phyloP scores from a whole-genome alignment of 2,113 vertebrate genomes.

The Chloropsis cyanopogon region DNA sequence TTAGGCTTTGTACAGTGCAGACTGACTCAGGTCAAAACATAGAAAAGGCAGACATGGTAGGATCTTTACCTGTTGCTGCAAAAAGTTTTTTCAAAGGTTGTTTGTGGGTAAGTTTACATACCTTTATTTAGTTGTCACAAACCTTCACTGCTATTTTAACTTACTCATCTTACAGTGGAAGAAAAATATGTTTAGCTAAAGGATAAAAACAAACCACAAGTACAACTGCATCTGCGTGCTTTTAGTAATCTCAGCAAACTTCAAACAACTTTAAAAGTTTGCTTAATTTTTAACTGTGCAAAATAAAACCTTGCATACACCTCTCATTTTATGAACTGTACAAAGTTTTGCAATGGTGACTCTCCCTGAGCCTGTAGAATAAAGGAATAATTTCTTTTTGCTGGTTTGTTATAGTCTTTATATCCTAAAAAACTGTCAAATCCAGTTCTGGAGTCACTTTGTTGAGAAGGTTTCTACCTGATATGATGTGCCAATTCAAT shows the following conservation, averaged over 20 bases:
- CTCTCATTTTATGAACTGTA: background rate
- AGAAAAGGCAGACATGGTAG: conserved; percentile 47
- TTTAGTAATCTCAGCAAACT: background rate
- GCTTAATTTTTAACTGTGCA: background rate
- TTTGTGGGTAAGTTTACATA: conserved; percentile 43
- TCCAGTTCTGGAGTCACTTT: background rate
- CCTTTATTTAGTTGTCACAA: conserved; percentile 18
- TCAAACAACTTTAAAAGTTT: background rate
- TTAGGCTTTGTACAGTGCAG: conserved; percentile 29
- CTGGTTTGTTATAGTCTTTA: background rate
- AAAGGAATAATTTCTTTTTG: background rate
- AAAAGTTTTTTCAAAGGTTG: conserved; percentile 3
- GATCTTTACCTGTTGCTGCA: conserved; percentile 50
- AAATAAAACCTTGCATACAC: background rate
- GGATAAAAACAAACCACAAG: conserved; percentile 39
- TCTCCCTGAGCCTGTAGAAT: background rate
- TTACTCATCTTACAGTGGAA: background rate
- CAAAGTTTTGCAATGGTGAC: background rate
- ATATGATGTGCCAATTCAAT: background rate
- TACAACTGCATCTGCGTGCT: background rate
- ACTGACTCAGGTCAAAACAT: conserved; percentile 41
- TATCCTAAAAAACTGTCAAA: background rate
- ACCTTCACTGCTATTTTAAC: background rate
- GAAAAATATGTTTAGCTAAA: conserved; percentile 40
- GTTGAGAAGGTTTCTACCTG: background rate